These are phyloP conservation scores for Caenorhabditis latens DNA, from an alignment of 1,140 invertebrate genomes.

Conservation along the genomic window DNA sequence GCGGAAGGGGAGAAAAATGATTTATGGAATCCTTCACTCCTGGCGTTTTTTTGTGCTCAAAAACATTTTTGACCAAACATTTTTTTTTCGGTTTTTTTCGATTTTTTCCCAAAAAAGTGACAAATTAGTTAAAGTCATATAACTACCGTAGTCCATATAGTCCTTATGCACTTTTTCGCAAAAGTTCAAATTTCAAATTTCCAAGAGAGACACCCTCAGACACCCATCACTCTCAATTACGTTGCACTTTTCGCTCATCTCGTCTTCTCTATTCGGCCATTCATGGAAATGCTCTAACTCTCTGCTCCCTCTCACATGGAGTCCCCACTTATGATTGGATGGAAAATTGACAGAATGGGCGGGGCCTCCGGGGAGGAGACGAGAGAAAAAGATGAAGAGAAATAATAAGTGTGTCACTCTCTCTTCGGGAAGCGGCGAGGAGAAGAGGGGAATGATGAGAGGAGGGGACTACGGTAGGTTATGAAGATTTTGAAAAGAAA, in stretches of 20 bases:
- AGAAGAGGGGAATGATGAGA: background rate
- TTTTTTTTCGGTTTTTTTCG: too few species aligned
- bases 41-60: too few species aligned
- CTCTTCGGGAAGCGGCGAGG: background rate
- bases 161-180: too few species aligned
- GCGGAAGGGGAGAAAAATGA: background rate
- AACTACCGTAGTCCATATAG: too few species aligned
- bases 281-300: background rate
- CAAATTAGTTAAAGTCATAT: too few species aligned
- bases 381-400: conserved; percentile 13
- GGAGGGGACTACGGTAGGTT: background rate
- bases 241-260: background rate
- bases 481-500: background rate
- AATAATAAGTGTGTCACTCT: background rate
- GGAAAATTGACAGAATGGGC: conserved; percentile 25
- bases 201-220: too few species aligned
- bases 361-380: background rate
- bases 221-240: too few species aligned
- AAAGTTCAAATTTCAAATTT: too few species aligned
- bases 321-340: conserved; percentile 42
- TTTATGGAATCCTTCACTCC: background rate
- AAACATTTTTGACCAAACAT: too few species aligned
- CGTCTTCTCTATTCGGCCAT: background rate
- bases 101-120: too few species aligned
- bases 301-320: background rate